These are phyloP conservation scores for Perdix hodgsoniae DNA, from an alignment of 2,797 vertebrate species.

Conservation along the genomic window DNA sequence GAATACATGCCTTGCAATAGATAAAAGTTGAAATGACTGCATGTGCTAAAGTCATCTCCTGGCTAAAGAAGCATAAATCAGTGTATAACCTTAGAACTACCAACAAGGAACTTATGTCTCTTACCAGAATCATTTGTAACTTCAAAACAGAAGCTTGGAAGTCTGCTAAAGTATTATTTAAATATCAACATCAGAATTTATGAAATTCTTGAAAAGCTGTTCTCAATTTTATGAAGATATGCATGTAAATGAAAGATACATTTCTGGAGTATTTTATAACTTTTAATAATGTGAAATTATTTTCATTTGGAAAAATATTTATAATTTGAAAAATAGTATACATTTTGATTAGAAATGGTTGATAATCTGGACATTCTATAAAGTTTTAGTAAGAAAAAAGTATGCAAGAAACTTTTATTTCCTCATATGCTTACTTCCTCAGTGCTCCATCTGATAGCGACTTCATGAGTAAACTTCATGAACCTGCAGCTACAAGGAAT, in stretches of 20 bases:
- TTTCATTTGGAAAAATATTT: neutral
- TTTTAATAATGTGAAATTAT: neutral
- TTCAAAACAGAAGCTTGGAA: conserved; percentile 3
- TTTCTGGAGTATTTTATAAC: neutral
- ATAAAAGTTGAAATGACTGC: neutral
- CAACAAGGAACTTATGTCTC: neutral
- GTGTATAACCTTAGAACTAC: neutral
- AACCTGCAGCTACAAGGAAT: neutral
- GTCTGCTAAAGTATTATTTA: neutral
- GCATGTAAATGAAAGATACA: neutral
- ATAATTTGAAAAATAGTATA: neutral
- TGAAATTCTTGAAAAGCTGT: neutral
- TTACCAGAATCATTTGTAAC: neutral
- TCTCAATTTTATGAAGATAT: neutral
- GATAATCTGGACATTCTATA: neutral
- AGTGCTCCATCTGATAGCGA: neutral
- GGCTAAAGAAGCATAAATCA: neutral
- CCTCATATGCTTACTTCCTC: neutral
- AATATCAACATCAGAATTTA: neutral
- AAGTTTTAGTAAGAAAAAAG: neutral
- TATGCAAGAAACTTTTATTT: neutral
- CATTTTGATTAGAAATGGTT: neutral
- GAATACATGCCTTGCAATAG: neutral
- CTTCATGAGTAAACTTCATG: neutral
- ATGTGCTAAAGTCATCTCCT: neutral